These are phyloP conservation scores for Pseudomyrmex flavicornis DNA, from an alignment of 1,140 invertebrate species.

Conservation along the genomic window DNA sequence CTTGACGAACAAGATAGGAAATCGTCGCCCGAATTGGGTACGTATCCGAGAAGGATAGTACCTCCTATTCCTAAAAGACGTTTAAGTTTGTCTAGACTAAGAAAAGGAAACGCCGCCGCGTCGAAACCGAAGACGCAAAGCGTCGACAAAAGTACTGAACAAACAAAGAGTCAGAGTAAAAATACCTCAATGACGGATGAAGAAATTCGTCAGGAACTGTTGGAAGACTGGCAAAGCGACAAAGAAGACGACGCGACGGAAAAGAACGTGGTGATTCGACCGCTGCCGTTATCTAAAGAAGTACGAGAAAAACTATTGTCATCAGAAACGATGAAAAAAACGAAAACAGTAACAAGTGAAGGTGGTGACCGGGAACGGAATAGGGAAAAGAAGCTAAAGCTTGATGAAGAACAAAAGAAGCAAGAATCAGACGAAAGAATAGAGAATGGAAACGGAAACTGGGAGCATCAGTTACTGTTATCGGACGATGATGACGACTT, in stretches of 20 bases:
- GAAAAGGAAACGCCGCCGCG: not conserved
- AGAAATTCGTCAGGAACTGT: constrained; percentile 51
- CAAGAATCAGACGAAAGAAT: not conserved
- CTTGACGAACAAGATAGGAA: constrained; percentile 10
- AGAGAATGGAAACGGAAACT: constrained; percentile 39
- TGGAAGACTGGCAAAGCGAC: constrained; percentile 17
- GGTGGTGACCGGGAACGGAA: constrained; percentile 9
- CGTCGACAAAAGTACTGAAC: not conserved
- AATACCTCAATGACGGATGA: constrained; percentile 43
- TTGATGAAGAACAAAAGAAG: constrained; percentile 28
- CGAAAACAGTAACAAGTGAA: constrained; percentile 21
- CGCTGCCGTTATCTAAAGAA: constrained; percentile 21
- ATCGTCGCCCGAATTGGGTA: not conserved
- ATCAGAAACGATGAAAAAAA: constrained; percentile 34
- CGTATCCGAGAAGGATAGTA: constrained; percentile 58
- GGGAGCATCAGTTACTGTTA: constrained; percentile 22
- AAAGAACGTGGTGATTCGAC: constrained; percentile 41
- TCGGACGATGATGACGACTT: constrained; percentile 12
- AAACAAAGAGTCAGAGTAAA: constrained; percentile 24
- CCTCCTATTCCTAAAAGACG: constrained; percentile 59
- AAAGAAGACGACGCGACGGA: not conserved
- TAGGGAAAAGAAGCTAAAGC: constrained; percentile 23
- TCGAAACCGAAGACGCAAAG: constrained; percentile 29
- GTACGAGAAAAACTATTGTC: constrained; percentile 21
- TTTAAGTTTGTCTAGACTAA: not conserved